Evolutionary conservation across 2,888 invertebrate species (phyloP).

Genomic region (Theodoxus fluviatilis): DNA sequence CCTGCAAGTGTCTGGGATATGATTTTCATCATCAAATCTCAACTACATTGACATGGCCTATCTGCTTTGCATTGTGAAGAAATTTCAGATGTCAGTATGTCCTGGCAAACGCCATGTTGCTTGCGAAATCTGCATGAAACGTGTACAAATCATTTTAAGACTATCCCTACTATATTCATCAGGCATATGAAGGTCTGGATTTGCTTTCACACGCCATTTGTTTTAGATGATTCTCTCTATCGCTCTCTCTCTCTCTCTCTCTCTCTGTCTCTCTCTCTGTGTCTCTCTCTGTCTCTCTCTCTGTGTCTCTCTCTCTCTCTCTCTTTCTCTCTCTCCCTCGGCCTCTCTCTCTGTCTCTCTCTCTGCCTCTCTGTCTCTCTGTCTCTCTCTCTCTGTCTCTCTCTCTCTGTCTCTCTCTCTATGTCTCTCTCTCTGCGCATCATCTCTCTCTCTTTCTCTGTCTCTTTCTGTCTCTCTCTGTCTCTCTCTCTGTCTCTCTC

Average conservation of each 20-base stretch:
- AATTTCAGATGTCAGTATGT: too few species aligned
- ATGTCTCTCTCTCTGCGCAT: not conserved
- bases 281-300: not conserved
- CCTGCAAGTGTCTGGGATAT: too few species aligned
- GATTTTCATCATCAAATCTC: too few species aligned
- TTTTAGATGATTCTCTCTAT: too few species aligned
- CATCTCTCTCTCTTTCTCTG: slow-evolving; percentile 12
- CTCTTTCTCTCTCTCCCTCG: not conserved
- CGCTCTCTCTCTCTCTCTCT: slow-evolving; percentile 17
- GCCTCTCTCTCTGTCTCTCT: slow-evolving; percentile 18
- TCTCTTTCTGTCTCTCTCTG: not conserved
- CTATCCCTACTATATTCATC: too few species aligned
- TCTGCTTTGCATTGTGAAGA: too few species aligned
- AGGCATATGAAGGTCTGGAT: too few species aligned
- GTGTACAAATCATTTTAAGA: too few species aligned
- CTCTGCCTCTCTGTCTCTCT: not conserved
- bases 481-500: slow-evolving; percentile 5
- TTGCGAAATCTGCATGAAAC: too few species aligned
- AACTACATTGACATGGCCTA: too few species aligned
- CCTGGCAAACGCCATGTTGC: too few species aligned
- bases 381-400: not conserved
- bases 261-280: not conserved
- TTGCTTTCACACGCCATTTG: too few species aligned
- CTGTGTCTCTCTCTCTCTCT: slow-evolving; percentile 22
- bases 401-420: not conserved